Conservation (phyloP, 1,140 invertebrate species). For the Microplitis demolitor region DNA sequence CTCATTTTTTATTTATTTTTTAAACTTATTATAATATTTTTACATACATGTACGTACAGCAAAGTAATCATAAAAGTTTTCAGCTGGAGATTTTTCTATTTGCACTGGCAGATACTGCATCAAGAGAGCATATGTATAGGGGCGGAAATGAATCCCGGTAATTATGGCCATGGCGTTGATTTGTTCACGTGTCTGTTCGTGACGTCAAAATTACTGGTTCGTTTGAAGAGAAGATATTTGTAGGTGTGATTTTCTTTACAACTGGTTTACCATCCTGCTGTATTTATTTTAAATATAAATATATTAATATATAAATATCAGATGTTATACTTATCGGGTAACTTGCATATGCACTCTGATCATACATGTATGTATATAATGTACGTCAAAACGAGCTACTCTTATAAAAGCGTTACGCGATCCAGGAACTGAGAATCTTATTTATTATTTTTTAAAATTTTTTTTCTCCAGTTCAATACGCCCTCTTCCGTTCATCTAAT, state of each 20-base stretch:
- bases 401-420: slow-evolving; percentile 21
- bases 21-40: not conserved
- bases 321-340: no score
- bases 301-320: no score
- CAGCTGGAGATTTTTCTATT: not conserved
- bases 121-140: not conserved
- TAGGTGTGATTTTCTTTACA: slow-evolving; percentile 17
- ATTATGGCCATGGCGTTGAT: slow-evolving; percentile 1
- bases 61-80: not conserved
- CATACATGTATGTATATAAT: not conserved
- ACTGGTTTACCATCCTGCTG: slow-evolving; percentile 7
- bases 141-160: not conserved
- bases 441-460: no score
- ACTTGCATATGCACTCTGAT: no score
- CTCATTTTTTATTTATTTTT: not conserved
- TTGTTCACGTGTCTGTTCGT: not conserved
- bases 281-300: not conserved
- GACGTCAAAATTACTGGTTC: not conserved
- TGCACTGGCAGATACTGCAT: not conserved
- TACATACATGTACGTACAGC: not conserved
- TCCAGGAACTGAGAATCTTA: slow-evolving; percentile 18
- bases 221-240: not conserved
- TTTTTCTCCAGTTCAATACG: not conserved
- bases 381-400: not conserved
- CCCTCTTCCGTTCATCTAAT: slow-evolving; percentile 24